Evolutionary conservation across 2,797 vertebrate species (phyloP).

Genomic region (Staurois parvus): DNA sequence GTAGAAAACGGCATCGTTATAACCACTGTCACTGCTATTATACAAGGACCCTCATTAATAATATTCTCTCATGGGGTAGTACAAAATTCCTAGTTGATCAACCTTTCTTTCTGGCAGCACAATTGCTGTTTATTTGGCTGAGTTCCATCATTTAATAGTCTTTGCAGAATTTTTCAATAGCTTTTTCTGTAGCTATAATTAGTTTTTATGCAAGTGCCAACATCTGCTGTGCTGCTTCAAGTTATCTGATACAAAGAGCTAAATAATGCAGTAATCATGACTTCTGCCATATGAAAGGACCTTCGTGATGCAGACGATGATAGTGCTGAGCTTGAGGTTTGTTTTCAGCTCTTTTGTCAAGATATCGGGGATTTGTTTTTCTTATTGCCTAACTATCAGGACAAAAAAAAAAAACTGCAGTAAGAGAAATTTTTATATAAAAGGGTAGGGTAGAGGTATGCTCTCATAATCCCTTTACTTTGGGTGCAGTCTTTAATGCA

Average conservation of each 20-base stretch:
- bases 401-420: neutral
- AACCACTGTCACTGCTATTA: neutral
- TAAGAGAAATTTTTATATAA: neutral
- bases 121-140: slow-evolving; percentile 13
- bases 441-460: neutral
- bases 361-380: neutral
- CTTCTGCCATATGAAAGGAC: slow-evolving; percentile 36
- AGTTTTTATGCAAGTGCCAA: slow-evolving; percentile 26
- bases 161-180: slow-evolving; percentile 37
- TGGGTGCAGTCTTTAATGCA: neutral
- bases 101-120: slow-evolving; percentile 5
- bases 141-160: slow-evolving; percentile 22
- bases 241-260: slow-evolving; percentile 19
- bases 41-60: neutral
- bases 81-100: neutral
- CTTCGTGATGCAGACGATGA: slow-evolving; percentile 17
- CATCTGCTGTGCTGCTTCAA: neutral
- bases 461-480: neutral
- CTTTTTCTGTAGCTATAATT: slow-evolving; percentile 36
- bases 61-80: neutral
- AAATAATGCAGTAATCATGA: slow-evolving; percentile 39
- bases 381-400: neutral
- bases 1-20: neutral
- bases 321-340: slow-evolving; percentile 5
- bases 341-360: neutral